phyloP scores from a whole-genome alignment of 30 jellyfish, hydroid and myxozoan genomes.

The Rhopilema esculentum region DNA sequence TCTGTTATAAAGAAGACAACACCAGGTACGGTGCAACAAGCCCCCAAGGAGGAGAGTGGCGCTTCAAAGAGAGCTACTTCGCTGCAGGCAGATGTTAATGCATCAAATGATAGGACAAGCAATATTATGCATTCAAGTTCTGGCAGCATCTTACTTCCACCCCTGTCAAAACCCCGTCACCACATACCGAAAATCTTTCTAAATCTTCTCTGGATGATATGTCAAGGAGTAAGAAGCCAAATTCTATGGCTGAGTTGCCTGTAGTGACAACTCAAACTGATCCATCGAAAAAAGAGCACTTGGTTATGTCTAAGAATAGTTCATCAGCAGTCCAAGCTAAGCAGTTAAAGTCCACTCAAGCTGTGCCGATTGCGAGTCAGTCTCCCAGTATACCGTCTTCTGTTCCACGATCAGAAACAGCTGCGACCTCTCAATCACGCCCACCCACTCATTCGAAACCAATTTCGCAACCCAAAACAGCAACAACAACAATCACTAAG shows the following conservation, averaged over 20 bases:
- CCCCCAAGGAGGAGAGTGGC: background rate
- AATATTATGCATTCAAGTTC: background rate
- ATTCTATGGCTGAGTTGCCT: background rate
- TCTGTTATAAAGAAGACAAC: conserved; percentile 39
- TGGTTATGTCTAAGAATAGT: background rate
- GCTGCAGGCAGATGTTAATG: background rate
- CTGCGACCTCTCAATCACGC: background rate
- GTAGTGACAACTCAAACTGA: background rate
- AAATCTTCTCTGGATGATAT: background rate
- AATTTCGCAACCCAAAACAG: background rate
- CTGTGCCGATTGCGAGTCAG: background rate
- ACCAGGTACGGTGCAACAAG: background rate
- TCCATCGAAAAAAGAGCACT: background rate
- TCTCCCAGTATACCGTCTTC: background rate
- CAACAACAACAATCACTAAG: background rate
- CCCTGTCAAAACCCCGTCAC: background rate
- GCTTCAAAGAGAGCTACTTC: background rate
- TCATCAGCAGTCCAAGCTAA: background rate
- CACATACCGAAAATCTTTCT: background rate
- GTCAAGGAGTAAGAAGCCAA: background rate
- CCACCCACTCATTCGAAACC: too few relatives aligned
- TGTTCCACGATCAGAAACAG: background rate
- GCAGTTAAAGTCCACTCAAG: background rate
- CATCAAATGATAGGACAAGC: background rate
- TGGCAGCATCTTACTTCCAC: background rate